A percentile compares a stretch with the other conserved stretches of the same genome.
Evolutionary conservation across 2,888 invertebrate species (phyloP).

Genomic region (Drosophila niveifrons): DNA sequence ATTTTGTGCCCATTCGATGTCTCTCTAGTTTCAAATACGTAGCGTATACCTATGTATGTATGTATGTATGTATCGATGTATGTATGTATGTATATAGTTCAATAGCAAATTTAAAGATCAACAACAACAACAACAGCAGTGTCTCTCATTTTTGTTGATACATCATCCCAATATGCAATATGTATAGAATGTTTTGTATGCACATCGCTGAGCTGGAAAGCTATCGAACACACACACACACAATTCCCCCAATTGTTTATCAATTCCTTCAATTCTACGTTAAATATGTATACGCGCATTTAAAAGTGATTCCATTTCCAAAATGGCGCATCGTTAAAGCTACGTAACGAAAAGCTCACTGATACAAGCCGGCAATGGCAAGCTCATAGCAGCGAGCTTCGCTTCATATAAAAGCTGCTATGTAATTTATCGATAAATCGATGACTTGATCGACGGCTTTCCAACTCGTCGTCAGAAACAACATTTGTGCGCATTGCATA

Average conservation of each 20-base stretch:
- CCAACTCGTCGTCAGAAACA: conserved; percentile 1
- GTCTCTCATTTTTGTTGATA: conserved; percentile 3
- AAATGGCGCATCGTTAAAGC: no score
- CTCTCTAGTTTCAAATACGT: conserved; percentile 35
- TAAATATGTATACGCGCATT: no score
- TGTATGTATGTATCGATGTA: conserved; percentile 24
- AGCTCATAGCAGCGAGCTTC: not conserved
- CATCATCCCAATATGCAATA: not conserved
- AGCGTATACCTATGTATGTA: conserved; percentile 18
- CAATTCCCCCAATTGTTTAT: not conserved
- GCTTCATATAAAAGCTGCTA: no score
- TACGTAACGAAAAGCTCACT: no score
- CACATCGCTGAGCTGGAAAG: conserved; percentile 9
- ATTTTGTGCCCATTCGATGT: conserved; percentile 32
- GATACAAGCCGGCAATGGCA: no score
- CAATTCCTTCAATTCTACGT: no score
- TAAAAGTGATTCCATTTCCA: no score
- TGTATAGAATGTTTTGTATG: conserved; percentile 9
- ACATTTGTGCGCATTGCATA: not conserved
- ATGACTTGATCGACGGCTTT: conserved; percentile 5
- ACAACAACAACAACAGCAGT: no score
- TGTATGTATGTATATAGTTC: conserved; percentile 16
- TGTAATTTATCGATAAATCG: not conserved
- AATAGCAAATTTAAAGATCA: conserved; percentile 13
- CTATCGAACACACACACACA: not conserved